Evolutionary conservation across 1,140 invertebrate species (phyloP), one percentile per base, ranked within the genome.

Genomic region (Zaprionus ghesquierei): DNA sequence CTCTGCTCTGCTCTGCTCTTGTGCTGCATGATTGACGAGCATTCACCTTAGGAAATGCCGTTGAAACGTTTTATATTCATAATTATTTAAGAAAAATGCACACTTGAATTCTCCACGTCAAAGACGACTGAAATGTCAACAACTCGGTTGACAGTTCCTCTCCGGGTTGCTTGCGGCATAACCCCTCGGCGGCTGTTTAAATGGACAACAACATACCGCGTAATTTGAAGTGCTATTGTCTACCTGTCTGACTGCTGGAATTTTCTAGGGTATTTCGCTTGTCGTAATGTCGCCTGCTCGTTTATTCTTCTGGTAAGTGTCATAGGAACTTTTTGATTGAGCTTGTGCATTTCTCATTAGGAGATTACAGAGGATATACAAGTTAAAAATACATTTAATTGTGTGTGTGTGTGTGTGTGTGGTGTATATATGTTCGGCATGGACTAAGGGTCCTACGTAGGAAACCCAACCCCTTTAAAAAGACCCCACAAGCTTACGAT

Each of bases 81-180:
- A 87, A 89, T 87, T 87, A 89, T 82, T 87, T 77, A 89, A 87
- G 79, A 87, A 87, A 87, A 87, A 87, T 77, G 84, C 79, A 87
- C 82, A 87, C 82, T 89, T 71, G 82, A 87, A 69, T 82, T 69
- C 63, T 60, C 53, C 51, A n/a, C 55, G 27, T 49, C 27, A 61
- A 53, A 72, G 55, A 35, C 65, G 63, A 65, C 77, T 79, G 76
- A 87, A 81, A 87, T 89, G 82, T 87, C 82, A 86, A 87, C 82
- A 73, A 72, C 60, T 70, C 61, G 53, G 61, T 38, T 87, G 82
- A 87, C 82, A 79, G 77, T 81, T 84, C 29, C 22, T 38, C 6
- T 22, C 29, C 13, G 27, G 20, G 20, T 44, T 41, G 25, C 55
- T 58, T 41, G 4, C n/a, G 15, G 15, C 18, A 18, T 35, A 55